Evolutionary conservation across 2,113 vertebrate species (phyloP), one percentile per base, ranked within the genome.

Genomic region (Morphnarchus princeps): DNA sequence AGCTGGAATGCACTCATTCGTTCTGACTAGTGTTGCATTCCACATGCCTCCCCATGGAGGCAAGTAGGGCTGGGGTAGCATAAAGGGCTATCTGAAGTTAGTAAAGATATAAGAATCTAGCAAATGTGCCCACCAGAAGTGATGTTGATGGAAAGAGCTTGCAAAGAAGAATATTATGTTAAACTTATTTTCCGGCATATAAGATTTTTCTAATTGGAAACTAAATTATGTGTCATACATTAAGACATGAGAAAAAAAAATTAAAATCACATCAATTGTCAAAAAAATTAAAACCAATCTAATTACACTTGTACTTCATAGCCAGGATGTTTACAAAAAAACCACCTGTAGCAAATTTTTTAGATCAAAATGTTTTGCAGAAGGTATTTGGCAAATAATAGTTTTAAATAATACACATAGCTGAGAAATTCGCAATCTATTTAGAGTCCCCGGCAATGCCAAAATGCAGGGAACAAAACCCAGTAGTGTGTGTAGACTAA

Each of bases 1-100:
- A 73, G 31, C 42, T 82, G 42, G 32, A 89, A 89, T 43, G 11
- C 15, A 55, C 11, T 83, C 18, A 3, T 4, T 73, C 11, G 0
- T 76, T 80, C 57, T 84, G 50, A 13, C 28, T 49, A 71, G 16
- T 3, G 4, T 73, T 38, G 50, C 16, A n/a, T 81, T 92, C 38
- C 16, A 10, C 0, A 0, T 38, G 9, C 1, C 2, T 70, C 83
- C n/a, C 63, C n/a, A 42, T 14, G 22, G 12, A 4, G 3, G 9
- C 0, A 2, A 55, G 36, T 24, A 82, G 88, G 40, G 34, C 5
- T 90, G 7, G 9, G 57, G 25, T 16, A 38, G 22, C 6, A 59
- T 26, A 49, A 80, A 79, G 7, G 6, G 6, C 13, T 83, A 18
- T 25, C 7, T 31, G 54, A 47, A 65, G 13, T 8, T 57, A 18